Conservation (phyloP, 2,797 vertebrate genomes). For the Sebastes taczanowskii region DNA sequence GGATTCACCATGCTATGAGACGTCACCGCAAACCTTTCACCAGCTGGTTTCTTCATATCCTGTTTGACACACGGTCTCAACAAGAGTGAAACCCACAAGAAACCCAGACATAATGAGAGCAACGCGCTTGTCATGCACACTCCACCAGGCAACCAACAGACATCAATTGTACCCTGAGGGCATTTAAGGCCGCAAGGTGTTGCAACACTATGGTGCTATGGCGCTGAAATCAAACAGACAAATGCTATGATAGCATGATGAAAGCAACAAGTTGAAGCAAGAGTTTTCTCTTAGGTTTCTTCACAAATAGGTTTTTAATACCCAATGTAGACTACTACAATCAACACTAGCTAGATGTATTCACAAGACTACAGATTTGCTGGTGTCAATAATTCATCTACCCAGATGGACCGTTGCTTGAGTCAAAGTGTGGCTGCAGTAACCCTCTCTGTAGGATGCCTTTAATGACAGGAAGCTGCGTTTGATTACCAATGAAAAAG, state of each 20-base stretch:
- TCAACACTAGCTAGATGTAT: neutral
- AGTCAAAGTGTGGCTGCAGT: constrained; percentile 15
- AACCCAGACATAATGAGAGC: constrained; percentile 28
- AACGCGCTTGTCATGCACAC: constrained; percentile 18
- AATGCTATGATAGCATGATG: neutral
- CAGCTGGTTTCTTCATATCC: constrained; percentile 44
- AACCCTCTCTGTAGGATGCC: constrained; percentile 10
- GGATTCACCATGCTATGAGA: neutral
- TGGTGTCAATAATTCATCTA: constrained; percentile 40
- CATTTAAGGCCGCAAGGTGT: constrained; percentile 8
- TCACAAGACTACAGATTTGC: neutral
- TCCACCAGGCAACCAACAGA: neutral
- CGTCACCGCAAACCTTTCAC: constrained; percentile 26
- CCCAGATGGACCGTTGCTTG: neutral
- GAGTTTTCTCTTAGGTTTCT: neutral
- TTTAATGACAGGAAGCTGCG: constrained; percentile 57
- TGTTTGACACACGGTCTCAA: constrained; percentile 45
- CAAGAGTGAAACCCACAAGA: constrained; percentile 55
- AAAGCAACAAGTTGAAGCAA: neutral
- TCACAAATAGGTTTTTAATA: neutral
- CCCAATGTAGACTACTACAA: neutral
- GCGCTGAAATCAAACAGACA: neutral
- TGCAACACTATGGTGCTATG: neutral
- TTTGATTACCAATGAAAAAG: constrained; percentile 18
- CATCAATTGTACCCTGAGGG: constrained; percentile 7